These are phyloP conservation scores for Haliclystus octoradiatus DNA, from an alignment of 30 jellyfish, hydroid and myxozoan species.

Conservation along the genomic window DNA sequence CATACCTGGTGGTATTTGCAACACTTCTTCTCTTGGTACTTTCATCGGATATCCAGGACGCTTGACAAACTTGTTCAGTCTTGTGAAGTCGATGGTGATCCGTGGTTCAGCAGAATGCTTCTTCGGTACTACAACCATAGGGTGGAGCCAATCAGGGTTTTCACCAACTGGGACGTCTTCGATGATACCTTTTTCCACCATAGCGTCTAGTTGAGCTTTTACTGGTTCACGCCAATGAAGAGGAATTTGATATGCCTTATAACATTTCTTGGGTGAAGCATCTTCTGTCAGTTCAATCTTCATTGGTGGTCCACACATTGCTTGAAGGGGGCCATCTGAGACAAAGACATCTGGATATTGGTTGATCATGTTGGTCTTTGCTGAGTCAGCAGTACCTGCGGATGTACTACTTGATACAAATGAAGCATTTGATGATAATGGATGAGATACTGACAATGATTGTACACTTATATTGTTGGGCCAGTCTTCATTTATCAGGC, in stretches of 20 bases:
- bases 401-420: no score
- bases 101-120: not conserved
- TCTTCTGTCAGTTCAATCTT: no score
- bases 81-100: not conserved
- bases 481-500: no score
- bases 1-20: not conserved
- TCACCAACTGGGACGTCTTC: not conserved
- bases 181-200: not conserved
- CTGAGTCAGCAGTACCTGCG: no score
- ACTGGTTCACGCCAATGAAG: not conserved
- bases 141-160: not conserved
- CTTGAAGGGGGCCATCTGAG: no score
- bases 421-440: no score
- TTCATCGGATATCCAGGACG: not conserved
- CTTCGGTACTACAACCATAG: constrained; percentile 1
- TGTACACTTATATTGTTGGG: no score
- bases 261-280: not conserved
- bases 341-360: no score
- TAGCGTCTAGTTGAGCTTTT: not conserved
- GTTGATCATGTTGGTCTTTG: no score
- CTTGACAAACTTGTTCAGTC: not conserved
- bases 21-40: not conserved
- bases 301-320: no score
- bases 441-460: no score
- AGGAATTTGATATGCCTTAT: not conserved